phyloP scores from a whole-genome alignment of 2,797 vertebrate species.

The Myotis pilosus region DNA sequence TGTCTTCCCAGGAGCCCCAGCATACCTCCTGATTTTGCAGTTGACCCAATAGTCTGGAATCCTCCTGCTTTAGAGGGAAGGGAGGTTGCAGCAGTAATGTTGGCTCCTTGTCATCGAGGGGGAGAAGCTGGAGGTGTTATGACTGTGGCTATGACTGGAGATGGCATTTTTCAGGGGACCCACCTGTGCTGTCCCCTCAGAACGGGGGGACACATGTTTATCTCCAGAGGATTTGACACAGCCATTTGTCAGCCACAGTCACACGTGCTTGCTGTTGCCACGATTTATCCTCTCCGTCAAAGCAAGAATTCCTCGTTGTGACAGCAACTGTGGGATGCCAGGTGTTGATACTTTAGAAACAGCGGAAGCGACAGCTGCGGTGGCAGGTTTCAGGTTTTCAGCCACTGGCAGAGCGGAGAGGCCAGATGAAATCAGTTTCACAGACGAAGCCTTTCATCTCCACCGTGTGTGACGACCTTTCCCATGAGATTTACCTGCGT shows the following conservation, averaged over 20 bases:
- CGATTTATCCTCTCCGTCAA: constrained; percentile 66
- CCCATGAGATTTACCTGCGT: constrained; percentile 42
- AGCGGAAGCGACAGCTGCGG: constrained; percentile 85
- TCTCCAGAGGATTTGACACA: constrained; percentile 55
- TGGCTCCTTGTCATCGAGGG: background rate
- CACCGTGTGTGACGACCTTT: constrained; percentile 70
- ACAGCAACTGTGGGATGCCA: constrained; percentile 77
- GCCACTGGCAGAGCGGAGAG: constrained; percentile 79
- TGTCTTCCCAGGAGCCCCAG: background rate
- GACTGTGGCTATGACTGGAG: background rate
- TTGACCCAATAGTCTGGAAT: background rate
- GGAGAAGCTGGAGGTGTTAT: background rate
- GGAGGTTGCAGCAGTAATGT: background rate
- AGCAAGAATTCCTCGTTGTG: constrained; percentile 65
- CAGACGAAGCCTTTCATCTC: constrained; percentile 82
- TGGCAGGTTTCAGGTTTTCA: constrained; percentile 78
- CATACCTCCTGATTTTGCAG: background rate
- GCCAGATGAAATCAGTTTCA: constrained; percentile 85
- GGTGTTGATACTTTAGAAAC: constrained; percentile 84
- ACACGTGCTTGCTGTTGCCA: constrained; percentile 42
- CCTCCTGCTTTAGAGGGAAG: background rate
- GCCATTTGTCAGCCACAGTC: constrained; percentile 70
- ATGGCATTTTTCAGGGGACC: background rate
- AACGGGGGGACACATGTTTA: background rate
- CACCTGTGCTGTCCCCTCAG: background rate